phyloP scores from a whole-genome alignment of 1,140 invertebrate genomes.

The Tetramorium simillimum region DNA sequence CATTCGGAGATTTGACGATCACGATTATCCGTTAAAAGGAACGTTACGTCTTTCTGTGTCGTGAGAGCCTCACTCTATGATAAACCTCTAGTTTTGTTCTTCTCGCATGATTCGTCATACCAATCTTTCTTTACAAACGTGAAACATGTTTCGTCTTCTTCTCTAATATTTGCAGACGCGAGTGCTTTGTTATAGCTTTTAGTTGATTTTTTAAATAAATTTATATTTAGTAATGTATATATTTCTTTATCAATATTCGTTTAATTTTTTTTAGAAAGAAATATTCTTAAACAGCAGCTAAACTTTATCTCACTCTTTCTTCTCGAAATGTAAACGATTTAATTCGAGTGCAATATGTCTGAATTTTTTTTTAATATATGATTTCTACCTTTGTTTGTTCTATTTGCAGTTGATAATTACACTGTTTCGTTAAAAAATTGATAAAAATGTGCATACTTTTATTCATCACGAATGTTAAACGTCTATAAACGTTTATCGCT shows the following conservation, averaged over 20 bases:
- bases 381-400: background rate
- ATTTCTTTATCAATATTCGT: background rate
- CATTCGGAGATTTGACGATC: slow-evolving; percentile 22
- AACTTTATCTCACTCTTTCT: background rate
- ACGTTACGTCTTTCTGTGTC: slow-evolving; percentile 25
- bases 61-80: background rate
- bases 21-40: slow-evolving; percentile 44
- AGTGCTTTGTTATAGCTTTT: background rate
- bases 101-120: background rate
- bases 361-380: background rate
- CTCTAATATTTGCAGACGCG: background rate
- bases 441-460: background rate
- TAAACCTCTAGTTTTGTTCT: slow-evolving; percentile 24
- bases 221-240: background rate
- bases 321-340: background rate
- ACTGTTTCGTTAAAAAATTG: background rate
- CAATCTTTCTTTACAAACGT: background rate
- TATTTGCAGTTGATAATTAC: background rate
- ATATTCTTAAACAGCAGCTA: background rate
- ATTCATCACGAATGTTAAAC: background rate
- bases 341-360: too few relatives aligned
- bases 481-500: background rate
- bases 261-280: background rate
- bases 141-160: background rate
- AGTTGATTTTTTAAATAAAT: background rate